Evolutionary conservation across 92 coral and sea anemone genomes (phyloP), one percentile per base, ranked within the genome.

Genomic region (Epizoanthus rinbou): DNA sequence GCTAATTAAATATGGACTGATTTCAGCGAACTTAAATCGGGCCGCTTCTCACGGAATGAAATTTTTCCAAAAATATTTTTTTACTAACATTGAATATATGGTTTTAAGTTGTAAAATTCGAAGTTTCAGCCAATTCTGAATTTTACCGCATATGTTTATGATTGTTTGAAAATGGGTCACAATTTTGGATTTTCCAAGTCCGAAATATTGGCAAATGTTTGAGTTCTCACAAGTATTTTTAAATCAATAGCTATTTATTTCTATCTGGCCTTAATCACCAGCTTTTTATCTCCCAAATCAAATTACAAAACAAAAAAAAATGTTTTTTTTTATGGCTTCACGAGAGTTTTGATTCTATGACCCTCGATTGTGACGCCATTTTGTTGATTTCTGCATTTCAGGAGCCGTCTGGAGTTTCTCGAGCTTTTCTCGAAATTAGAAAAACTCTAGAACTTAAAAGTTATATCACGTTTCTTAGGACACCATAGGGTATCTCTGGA

Each of bases 401-500:
- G 70, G 86, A 76, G 50, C 65, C 56, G 80, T 83, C 80, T 75
- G 75, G 71, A 41, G 79, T 83, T 83, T 83, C 54, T 83, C 86
- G 73, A 57, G 67, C 50, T 83, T 83, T 83, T 83, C 86, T 71
- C 86, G 66, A 83, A 83, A 83, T 70, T 83, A 53, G 64, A 59
- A 83, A 83, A 83, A 70, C 86, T 83, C 73, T 65, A 23, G 86
- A 72, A 82, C 85, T 18, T 17, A 74, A 68, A 68, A 57, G 80
- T 50, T 68, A 82, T 82, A 82, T 82, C 78, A 82, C 69, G 67
- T 67, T 82, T 82, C 85, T 69, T 82, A 69, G 69, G 53, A 69
- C 74, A 70, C 85, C 25, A 69, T 82, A 82, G 82, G 69, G 6
- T 71, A 82, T 71, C 86, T 82, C 86, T 71, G 68, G 86, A 71